These are phyloP conservation scores for Hipparchia sbordonii DNA, from an alignment of 2,888 invertebrate genomes.

Conservation along the genomic window DNA sequence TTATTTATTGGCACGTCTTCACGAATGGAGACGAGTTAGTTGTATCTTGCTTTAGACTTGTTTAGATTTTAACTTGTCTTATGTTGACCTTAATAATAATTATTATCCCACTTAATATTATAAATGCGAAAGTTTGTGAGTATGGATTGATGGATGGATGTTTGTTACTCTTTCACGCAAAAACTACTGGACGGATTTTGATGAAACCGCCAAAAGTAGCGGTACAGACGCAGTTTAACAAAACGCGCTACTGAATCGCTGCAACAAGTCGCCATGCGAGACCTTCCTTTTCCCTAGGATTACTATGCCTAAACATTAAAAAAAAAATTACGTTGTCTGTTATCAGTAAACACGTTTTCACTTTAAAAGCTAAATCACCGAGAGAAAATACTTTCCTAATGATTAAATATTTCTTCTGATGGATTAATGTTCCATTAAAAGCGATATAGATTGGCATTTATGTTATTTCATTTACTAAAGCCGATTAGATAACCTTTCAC, in stretches of 20 bases:
- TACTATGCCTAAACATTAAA: too few relatives aligned
- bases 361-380: background rate
- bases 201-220: too few relatives aligned
- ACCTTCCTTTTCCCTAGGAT: too few relatives aligned
- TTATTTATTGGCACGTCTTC: slow-evolving; percentile 2
- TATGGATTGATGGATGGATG: too few relatives aligned
- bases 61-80: slow-evolving; percentile 3
- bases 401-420: background rate
- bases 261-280: too few relatives aligned
- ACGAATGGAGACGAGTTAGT: slow-evolving; percentile 2
- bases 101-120: background rate
- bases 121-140: too few relatives aligned
- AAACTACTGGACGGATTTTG: too few relatives aligned
- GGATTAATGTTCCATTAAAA: background rate
- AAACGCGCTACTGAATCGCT: too few relatives aligned
- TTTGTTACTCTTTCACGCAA: too few relatives aligned
- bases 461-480: background rate
- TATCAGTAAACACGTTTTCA: background rate
- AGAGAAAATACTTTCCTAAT: background rate
- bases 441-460: background rate
- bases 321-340: too few relatives aligned
- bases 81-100: background rate
- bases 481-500: background rate
- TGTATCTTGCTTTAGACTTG: background rate
- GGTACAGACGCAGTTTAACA: too few relatives aligned